These are phyloP conservation scores for Pygocentrus nattereri DNA, from an alignment of 2,797 vertebrate genomes.

Conservation along the genomic window DNA sequence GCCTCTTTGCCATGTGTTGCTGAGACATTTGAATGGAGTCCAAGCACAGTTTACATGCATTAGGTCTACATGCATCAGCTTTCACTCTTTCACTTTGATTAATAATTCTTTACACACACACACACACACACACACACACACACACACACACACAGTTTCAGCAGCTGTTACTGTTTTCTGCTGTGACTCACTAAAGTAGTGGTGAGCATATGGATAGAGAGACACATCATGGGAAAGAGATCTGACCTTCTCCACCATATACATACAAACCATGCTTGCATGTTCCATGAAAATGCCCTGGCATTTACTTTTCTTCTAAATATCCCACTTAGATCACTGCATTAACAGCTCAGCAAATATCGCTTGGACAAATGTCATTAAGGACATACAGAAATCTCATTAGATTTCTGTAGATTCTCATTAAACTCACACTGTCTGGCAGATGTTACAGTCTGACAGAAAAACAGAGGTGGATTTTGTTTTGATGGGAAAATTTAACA, in stretches of 20 bases:
- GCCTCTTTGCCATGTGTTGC: not conserved
- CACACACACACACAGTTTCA: constrained; percentile 27
- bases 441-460: not conserved
- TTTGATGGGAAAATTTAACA: too few species aligned
- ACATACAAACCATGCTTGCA: not conserved
- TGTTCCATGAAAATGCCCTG: not conserved
- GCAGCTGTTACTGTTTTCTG: constrained; percentile 46
- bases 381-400: too few species aligned
- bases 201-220: constrained; percentile 49
- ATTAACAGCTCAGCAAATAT: not conserved
- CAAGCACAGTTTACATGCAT: constrained; percentile 46
- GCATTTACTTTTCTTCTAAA: not conserved
- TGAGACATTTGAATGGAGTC: constrained; percentile 14
- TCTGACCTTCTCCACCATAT: constrained; percentile 10
- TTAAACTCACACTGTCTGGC: not conserved
- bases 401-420: too few species aligned
- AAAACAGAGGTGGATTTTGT: too few species aligned
- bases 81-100: constrained; percentile 49
- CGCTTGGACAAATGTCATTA: too few species aligned
- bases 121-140: constrained; percentile 25
- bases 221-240: constrained; percentile 33
- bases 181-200: constrained; percentile 26
- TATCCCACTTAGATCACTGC: not conserved
- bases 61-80: constrained; percentile 31
- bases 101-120: constrained; percentile 47